Evolutionary conservation across 2,888 invertebrate species (phyloP).

Genomic region (Brachyptera risi): DNA sequence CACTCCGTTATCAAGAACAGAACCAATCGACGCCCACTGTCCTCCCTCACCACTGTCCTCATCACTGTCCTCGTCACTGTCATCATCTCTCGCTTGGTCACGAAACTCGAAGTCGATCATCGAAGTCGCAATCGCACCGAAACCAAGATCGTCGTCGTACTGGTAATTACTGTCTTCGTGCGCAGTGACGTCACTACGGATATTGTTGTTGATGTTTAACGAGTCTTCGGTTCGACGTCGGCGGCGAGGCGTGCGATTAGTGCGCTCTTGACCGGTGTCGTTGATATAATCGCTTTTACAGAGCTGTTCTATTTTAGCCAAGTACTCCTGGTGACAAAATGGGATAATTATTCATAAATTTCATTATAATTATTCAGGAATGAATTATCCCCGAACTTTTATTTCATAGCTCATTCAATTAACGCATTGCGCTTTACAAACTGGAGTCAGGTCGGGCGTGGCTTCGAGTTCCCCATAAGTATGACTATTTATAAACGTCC

Average conservation of each 20-base stretch:
- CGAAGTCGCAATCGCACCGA: conserved; percentile 11
- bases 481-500: too few relatives aligned
- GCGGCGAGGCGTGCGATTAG: background rate
- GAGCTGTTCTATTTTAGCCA: conserved; percentile 30
- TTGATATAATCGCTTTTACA: conserved; percentile 23
- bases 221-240: background rate
- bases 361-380: background rate
- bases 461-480: too few relatives aligned
- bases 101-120: conserved; percentile 15
- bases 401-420: too few relatives aligned
- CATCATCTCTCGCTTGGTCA: conserved; percentile 10
- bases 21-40: conserved; percentile 2
- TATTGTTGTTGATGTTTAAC: background rate
- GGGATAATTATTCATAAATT: too few relatives aligned
- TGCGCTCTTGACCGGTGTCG: conserved; percentile 12
- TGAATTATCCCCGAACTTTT: too few relatives aligned
- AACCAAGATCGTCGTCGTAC: conserved; percentile 24
- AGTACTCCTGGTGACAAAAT: conserved; percentile 31
- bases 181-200: background rate
- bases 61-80: conserved; percentile 23
- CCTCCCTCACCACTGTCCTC: conserved; percentile 24
- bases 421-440: too few relatives aligned
- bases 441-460: too few relatives aligned
- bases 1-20: conserved; percentile 38
- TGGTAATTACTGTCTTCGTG: conserved; percentile 19